Evolutionary conservation across 2,888 invertebrate genomes (phyloP), one percentile per base, ranked within the genome.

Genomic region (Terebella lapidaria): DNA sequence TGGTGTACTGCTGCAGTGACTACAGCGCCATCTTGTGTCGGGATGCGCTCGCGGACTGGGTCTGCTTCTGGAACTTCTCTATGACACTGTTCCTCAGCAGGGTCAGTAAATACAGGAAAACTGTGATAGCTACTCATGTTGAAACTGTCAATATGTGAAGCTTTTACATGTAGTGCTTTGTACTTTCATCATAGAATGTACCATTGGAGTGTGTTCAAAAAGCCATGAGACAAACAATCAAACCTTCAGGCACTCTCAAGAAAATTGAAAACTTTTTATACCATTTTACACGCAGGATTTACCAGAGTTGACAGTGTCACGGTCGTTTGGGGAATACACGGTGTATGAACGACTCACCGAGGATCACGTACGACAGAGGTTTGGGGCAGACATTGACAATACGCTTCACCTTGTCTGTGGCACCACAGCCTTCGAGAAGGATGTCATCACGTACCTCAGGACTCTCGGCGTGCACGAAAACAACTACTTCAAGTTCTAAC

Each of bases 51-150:
- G 84, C 86, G 68, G 77, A 82, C 10, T 86, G 85, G 68, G 81
- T 81, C 29, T 80, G 82, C 27, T 87, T 83, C 77, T 91, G 91
- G 90, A 91, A 91, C 81, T 91, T 90, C 74, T 81, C 80, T n/a
- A 86, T 86, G 66, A 81, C 82, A 47, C 81, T 88, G 65, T 88
- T 85, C 80, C 68, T 89, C 54, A 81, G 84, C 26, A 24, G 57
- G 59, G 63, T 56, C 3, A 15, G 28, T 27, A 53, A 10, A 49
- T 49, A 35, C n/a, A 35, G n/a, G n/a, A n/a, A n/a, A n/a, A n/a
- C n/a, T n/a, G n/a, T n/a, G n/a, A n/a, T n/a, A n/a, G n/a, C n/a
- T n/a, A n/a, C n/a, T n/a, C n/a, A n/a, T n/a, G n/a, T n/a, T n/a
- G n/a, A n/a, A n/a, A n/a, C n/a, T n/a, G n/a, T n/a, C n/a, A n/a